phyloP scores from a whole-genome alignment of 2,797 vertebrate species.

The Eulemur albifrons region DNA sequence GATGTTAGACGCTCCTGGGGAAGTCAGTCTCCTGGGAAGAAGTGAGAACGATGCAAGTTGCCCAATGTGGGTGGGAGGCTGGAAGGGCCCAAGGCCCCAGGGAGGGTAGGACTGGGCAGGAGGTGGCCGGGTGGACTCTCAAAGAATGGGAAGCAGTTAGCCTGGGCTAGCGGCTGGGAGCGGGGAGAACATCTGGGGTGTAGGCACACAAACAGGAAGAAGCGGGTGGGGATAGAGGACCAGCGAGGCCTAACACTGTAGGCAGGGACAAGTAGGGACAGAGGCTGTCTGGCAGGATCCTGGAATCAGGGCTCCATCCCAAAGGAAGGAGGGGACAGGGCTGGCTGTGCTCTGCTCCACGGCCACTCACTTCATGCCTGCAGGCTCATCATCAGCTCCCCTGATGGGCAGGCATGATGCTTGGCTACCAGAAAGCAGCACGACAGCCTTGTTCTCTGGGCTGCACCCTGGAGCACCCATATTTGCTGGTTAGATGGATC shows the following conservation, averaged over 20 bases:
- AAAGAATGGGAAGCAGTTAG: not conserved
- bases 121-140: not conserved
- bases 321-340: not conserved
- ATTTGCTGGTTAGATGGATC: not conserved
- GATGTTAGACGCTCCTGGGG: not conserved
- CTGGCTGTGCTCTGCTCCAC: not conserved
- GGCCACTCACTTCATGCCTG: not conserved
- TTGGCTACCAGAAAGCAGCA: not conserved
- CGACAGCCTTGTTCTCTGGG: not conserved
- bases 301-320: not conserved
- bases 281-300: not conserved
- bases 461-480: not conserved
- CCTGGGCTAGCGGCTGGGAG: not conserved
- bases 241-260: not conserved
- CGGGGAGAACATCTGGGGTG: not conserved
- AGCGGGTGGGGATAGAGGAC: not conserved
- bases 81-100: not conserved
- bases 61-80: not conserved
- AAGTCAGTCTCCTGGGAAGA: not conserved
- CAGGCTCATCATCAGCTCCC: not conserved
- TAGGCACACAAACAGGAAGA: not conserved
- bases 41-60: not conserved
- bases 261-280: too few species aligned
- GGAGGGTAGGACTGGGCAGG: not conserved
- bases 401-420: accelerated